A percentile compares a stretch with the other conserved stretches of the same genome.
Conservation (phyloP, 2,797 vertebrate genomes). For the Centroberyx gerrardi region DNA sequence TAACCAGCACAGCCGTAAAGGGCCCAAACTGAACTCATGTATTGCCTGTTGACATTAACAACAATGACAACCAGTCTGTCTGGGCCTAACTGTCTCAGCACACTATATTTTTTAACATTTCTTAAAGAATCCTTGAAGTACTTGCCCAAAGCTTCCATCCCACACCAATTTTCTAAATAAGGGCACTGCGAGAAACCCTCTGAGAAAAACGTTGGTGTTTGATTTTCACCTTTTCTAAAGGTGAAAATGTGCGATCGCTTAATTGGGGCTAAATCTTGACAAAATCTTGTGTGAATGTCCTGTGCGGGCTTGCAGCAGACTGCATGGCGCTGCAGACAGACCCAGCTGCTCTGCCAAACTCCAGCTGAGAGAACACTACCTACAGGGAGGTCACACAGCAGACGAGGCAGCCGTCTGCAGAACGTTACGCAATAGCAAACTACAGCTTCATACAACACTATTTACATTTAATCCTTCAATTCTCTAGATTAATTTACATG, state of each 20-base stretch:
- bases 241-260: slow-evolving; percentile 36
- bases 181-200: background rate
- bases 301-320: slow-evolving; percentile 33
- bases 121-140: too few relatives aligned
- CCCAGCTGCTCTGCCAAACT: slow-evolving; percentile 22
- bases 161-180: slow-evolving; percentile 35
- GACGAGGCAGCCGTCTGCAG: slow-evolving; percentile 17
- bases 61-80: too few relatives aligned
- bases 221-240: background rate
- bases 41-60: too few relatives aligned
- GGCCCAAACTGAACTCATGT: too few relatives aligned
- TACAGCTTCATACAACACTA: background rate
- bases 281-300: slow-evolving; percentile 19
- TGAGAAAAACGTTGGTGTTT: background rate
- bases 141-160: too few relatives aligned
- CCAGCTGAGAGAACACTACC: slow-evolving; percentile 26
- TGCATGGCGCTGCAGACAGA: slow-evolving; percentile 11
- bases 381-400: slow-evolving; percentile 11
- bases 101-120: too few relatives aligned
- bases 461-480: background rate
- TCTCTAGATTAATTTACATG: background rate
- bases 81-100: too few relatives aligned
- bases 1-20: too few relatives aligned
- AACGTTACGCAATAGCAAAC: background rate
- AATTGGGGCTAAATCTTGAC: slow-evolving; percentile 39